Percentiles rank a stretch among this genome's conserved stretches.
Conservation (phyloP, 2,888 invertebrate species). For the Pilophorus perplexus region DNA sequence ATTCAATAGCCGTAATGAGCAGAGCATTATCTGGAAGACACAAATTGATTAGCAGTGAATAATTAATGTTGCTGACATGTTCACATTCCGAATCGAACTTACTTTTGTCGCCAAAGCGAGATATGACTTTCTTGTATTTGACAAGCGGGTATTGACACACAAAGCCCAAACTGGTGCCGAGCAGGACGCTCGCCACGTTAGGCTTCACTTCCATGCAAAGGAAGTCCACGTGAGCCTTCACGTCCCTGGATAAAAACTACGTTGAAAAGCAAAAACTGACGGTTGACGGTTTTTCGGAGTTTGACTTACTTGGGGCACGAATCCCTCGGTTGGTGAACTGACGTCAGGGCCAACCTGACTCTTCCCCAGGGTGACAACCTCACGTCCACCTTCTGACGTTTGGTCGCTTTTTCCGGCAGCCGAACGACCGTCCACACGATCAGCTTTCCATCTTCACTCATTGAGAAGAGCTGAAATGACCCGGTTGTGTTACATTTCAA, state of each 20-base stretch:
- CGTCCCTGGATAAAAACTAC: not conserved
- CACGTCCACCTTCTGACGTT: conserved; percentile 11
- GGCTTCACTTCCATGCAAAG: conserved; percentile 27
- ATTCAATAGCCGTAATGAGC: conserved; percentile 25
- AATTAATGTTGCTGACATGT: not conserved
- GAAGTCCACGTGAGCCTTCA: conserved; percentile 13
- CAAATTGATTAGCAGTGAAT: not conserved
- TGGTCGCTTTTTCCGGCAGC: not conserved
- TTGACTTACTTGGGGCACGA: not conserved
- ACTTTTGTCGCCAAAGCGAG: conserved; percentile 28
- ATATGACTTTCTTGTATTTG: conserved; percentile 39
- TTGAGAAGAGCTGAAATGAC: conserved; percentile 53
- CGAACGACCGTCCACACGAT: conserved; percentile 54
- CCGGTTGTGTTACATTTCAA: too few relatives aligned
- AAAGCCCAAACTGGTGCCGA: conserved; percentile 48
- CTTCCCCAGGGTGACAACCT: conserved; percentile 25
- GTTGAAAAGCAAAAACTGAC: too few relatives aligned
- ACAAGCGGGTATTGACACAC: conserved; percentile 46
- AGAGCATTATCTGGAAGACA: conserved; percentile 19
- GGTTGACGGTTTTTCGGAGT: too few relatives aligned
- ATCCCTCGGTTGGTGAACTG: conserved; percentile 1
- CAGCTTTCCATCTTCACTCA: conserved; percentile 54
- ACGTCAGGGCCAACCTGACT: not conserved
- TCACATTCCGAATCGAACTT: too few relatives aligned
- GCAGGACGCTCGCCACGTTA: conserved; percentile 30